These are phyloP conservation scores for Apaloderma vittatum DNA, from an alignment of 2,113 vertebrate species.

Conservation along the genomic window DNA sequence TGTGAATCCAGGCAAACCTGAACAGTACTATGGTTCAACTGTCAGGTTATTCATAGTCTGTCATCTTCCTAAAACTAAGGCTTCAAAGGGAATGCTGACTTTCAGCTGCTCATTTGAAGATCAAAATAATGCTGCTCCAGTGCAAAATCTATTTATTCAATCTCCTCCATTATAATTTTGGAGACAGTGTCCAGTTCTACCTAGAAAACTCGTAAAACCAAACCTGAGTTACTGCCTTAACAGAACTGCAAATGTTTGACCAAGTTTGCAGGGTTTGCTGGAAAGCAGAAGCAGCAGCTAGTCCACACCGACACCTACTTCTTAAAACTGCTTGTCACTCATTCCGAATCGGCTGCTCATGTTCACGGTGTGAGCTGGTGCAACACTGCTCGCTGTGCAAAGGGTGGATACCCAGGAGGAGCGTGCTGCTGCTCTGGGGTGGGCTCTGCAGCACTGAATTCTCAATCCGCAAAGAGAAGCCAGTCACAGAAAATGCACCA, in stretches of 20 bases:
- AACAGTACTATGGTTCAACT: background rate
- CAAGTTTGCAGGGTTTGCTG: background rate
- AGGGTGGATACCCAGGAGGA: background rate
- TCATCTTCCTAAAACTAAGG: background rate
- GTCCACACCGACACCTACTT: accelerated
- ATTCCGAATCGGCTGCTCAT: background rate
- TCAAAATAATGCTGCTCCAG: conserved; percentile 2
- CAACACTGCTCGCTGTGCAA: too few relatives aligned
- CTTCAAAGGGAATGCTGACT: conserved; percentile 13
- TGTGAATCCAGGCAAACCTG: background rate
- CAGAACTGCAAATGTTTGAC: background rate
- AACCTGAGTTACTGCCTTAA: background rate
- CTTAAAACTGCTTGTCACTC: background rate
- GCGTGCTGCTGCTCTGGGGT: background rate
- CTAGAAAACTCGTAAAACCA: background rate
- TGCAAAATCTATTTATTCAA: background rate
- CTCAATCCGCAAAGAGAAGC: background rate
- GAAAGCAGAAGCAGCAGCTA: background rate
- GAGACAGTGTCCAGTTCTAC: background rate
- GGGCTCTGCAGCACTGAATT: background rate
- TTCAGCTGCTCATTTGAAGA: background rate
- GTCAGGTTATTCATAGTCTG: background rate
- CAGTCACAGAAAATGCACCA: background rate
- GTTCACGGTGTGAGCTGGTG: accelerated
- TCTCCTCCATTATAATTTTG: conserved; percentile 4